Percentiles rank a stretch among this genome's conserved stretches.
phyloP scores from a whole-genome alignment of 2,797 vertebrate genomes.

The Coluber constrictor region DNA sequence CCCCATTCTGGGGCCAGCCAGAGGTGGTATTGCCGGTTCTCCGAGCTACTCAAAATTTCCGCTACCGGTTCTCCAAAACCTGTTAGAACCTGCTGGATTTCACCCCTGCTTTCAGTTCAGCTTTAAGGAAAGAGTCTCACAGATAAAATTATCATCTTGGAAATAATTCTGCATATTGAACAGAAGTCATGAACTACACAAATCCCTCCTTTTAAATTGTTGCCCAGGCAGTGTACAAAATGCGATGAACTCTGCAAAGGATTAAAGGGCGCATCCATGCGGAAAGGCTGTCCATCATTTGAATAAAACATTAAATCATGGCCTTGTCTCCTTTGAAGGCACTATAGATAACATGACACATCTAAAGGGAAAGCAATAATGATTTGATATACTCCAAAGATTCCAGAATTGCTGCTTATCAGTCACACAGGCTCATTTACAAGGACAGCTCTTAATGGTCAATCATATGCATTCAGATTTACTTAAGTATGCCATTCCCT shows the following conservation, averaged over 20 bases:
- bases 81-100: too few species aligned
- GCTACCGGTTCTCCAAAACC: too few species aligned
- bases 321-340: conserved; percentile 46
- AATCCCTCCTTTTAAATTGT: conserved; percentile 9
- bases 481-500: neutral
- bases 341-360: conserved; percentile 49
- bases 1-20: too few species aligned
- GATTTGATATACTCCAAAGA: conserved; percentile 44
- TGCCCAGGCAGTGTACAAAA: conserved; percentile 1
- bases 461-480: conserved; percentile 13
- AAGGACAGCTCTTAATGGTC: conserved; percentile 45
- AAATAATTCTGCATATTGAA: neutral
- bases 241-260: neutral
- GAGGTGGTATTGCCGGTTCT: too few species aligned
- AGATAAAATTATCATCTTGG: neutral
- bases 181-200: neutral
- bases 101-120: neutral
- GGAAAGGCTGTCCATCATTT: conserved; percentile 30
- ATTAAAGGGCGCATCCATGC: neutral
- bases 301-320: conserved; percentile 61
- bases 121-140: neutral
- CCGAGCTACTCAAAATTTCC: too few species aligned
- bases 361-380: conserved; percentile 50
- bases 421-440: conserved; percentile 37
- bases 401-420: conserved; percentile 41